Percentiles rank a stretch among this genome's conserved stretches.
Conservation (phyloP, 92 coral and sea anemone genomes). For the Parazoanthus atlanticus region DNA sequence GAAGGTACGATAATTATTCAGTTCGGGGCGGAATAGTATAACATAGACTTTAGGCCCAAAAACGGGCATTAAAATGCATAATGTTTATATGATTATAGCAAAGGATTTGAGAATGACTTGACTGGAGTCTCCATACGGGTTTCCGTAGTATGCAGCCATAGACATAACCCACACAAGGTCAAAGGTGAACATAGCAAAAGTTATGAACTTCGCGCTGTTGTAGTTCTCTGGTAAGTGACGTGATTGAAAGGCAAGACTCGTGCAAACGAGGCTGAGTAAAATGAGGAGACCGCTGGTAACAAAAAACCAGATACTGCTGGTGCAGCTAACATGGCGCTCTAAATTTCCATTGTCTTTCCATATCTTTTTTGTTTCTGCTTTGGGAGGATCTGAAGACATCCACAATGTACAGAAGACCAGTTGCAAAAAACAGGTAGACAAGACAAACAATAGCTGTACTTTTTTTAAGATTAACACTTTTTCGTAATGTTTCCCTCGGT, state of each 20-base stretch:
- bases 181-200: constrained; percentile 85
- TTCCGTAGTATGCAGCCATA: constrained; percentile 73
- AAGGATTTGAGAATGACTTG: constrained; percentile 47
- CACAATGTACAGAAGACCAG: constrained; percentile 61
- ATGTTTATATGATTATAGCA: constrained; percentile 68
- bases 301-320: constrained; percentile 56
- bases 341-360: constrained; percentile 32
- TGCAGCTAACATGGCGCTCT: constrained; percentile 62
- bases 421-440: constrained; percentile 56
- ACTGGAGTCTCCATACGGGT: constrained; percentile 43
- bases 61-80: constrained; percentile 60
- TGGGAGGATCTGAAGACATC: constrained; percentile 74
- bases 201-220: constrained; percentile 87
- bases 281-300: constrained; percentile 66
- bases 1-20: constrained; percentile 58
- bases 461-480: constrained; percentile 40
- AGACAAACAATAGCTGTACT: constrained; percentile 60
- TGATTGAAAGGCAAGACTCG: constrained; percentile 75
- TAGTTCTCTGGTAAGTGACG: constrained; percentile 85
- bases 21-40: constrained; percentile 53
- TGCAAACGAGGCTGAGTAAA: constrained; percentile 67
- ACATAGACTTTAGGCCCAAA: constrained; percentile 76
- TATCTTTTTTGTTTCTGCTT: constrained; percentile 44
- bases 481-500: constrained; percentile 27
- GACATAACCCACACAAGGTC: constrained; percentile 72